These are phyloP conservation scores for Lasioglossum malachurum DNA, from an alignment of 2,888 invertebrate genomes.

Conservation along the genomic window DNA sequence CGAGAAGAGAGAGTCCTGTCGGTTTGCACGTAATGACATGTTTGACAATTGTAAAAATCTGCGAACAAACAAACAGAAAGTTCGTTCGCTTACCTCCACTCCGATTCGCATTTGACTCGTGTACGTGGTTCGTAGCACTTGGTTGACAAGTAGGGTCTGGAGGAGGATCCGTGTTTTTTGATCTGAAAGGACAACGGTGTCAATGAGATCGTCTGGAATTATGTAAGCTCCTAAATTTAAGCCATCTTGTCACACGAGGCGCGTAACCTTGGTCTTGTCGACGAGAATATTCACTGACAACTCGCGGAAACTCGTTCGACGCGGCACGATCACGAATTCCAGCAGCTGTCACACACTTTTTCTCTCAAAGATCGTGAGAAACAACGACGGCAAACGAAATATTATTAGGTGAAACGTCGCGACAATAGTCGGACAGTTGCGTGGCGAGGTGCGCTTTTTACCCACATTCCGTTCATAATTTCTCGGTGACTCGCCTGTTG, in stretches of 20 bases:
- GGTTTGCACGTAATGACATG: conserved; percentile 2
- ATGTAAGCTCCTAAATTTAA: conserved; percentile 79
- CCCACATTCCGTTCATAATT: not conserved
- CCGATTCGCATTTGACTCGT: conserved; percentile 74
- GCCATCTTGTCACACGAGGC: conserved; percentile 80
- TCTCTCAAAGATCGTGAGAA: not conserved
- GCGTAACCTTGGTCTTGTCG: conserved; percentile 70
- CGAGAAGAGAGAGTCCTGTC: not conserved
- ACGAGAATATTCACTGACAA: conserved; percentile 68
- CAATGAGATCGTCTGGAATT: conserved; percentile 73
- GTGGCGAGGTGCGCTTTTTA: conserved; percentile 5
- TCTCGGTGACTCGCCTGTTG: not conserved
- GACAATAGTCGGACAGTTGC: conserved; percentile 26
- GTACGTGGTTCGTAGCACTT: conserved; percentile 77
- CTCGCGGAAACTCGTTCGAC: conserved; percentile 23
- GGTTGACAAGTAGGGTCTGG: conserved; percentile 76
- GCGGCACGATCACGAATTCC: conserved; percentile 22
- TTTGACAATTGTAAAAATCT: conserved; percentile 39
- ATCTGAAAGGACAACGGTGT: conserved; percentile 73
- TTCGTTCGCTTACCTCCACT: conserved; percentile 69
- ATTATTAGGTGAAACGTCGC: conserved; percentile 25
- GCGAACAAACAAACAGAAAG: conserved; percentile 31
- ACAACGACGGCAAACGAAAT: conserved; percentile 20
- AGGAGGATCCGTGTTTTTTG: conserved; percentile 77
- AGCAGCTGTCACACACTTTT: not conserved